Percentiles rank a stretch among this genome's conserved stretches.
Conservation (phyloP, 2,888 invertebrate genomes). For the Ornithoptera alexandrae region DNA sequence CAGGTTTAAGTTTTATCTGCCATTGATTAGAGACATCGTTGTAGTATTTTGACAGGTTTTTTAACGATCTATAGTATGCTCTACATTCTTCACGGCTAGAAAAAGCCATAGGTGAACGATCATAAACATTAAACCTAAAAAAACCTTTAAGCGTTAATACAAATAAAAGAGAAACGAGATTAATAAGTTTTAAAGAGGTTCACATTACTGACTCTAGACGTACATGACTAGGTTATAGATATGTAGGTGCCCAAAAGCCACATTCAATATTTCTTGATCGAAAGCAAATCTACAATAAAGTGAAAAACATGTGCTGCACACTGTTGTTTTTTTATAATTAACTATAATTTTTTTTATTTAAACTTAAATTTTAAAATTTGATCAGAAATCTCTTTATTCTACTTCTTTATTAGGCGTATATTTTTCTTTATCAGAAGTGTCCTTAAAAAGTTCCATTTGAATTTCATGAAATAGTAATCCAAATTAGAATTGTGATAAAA, state of each 20-base stretch:
- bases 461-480: not conserved
- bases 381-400: too few relatives aligned
- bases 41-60: constrained; percentile 74
- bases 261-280: too few relatives aligned
- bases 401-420: too few relatives aligned
- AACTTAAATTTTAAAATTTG: too few relatives aligned
- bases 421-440: too few relatives aligned
- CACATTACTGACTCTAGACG: not conserved
- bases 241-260: too few relatives aligned
- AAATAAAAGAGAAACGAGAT: not conserved
- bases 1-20: constrained; percentile 81
- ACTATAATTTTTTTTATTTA: too few relatives aligned
- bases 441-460: too few relatives aligned
- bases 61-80: constrained; percentile 82
- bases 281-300: too few relatives aligned
- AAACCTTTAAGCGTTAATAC: not conserved
- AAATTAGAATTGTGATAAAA: not conserved
- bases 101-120: constrained; percentile 83
- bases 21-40: constrained; percentile 74
- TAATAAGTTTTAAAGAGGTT: not conserved
- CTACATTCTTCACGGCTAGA: constrained; percentile 71
- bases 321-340: too few relatives aligned
- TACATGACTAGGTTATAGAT: not conserved
- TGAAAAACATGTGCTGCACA: too few relatives aligned
- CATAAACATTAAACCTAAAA: constrained; percentile 85